Base-by-base conservation (phyloP, 37 sponge, comb jelly and placozoan genomes). In the Aphrocallistes beatrix region DNA sequence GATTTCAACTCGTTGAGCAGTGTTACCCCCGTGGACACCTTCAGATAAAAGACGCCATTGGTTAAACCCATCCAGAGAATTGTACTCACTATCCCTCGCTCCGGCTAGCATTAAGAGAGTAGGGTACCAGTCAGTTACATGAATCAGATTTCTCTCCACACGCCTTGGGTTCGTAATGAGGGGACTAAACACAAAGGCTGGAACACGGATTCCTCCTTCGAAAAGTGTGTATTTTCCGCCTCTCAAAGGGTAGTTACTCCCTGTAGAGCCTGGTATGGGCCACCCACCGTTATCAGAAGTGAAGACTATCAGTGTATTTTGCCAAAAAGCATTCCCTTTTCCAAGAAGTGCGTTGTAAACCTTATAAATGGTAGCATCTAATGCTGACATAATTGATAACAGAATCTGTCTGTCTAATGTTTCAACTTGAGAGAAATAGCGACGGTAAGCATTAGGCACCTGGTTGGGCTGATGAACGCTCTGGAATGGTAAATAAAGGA, bases 201-300 rank as follows among this genome's bases (percentile, higher is more conserved):
- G 87, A 34, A 89, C 90, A 36, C 90, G 83, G 37, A 89, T 83
- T 0, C 90, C 90, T 10, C 90, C 90, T 38, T 89, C 86, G 60
- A 82, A 89, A 81, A 83, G 50, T 8, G 51, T 82, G 30, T 19
- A 19, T 36, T 89, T 89, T 17, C 84, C 90, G 17, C 90, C 90
- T 51, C 82, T 81, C 38, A 89, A 83, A 0, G 90, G 88, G 38
- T 84, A 87, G 86, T 90, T 90, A 36, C 84, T 90, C 0, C 85
- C 90, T 23, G 82, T 85, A 38, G 82, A 81, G n/a, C 81, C 81
- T 1, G 83, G 83, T 38, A 84, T 34, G 21, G 38, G 49, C 34
- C 85, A 84, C 28, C 90, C 89, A n/a, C 89, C 92, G 87, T 91
- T 91, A 50, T 91, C 91, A 28, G 83, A 81, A 23, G 69, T 86